Evolutionary conservation across 2,888 invertebrate species (phyloP).

Genomic region (Dendrolimus pini): DNA sequence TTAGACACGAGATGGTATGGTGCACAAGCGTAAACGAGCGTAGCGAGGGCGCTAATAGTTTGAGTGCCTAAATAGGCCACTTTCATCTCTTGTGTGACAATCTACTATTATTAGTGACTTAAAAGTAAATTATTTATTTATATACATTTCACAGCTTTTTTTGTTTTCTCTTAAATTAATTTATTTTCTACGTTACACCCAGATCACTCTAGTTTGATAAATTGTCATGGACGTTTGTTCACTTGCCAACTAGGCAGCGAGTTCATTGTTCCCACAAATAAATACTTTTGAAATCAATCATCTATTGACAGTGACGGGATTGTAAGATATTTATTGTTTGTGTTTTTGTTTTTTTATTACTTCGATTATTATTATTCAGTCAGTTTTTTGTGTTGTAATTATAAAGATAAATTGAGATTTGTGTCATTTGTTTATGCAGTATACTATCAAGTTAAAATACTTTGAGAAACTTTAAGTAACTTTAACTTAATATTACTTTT

Average conservation of each 20-base stretch:
- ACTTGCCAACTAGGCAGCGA: conserved; percentile 15
- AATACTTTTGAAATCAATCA: background rate
- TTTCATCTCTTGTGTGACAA: background rate
- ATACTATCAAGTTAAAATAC: no score
- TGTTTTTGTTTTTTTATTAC: no score
- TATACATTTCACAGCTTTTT: background rate
- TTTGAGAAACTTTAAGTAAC: no score
- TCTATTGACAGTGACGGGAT: background rate
- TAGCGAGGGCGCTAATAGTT: no score
- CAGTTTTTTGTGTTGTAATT: no score
- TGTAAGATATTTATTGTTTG: background rate
- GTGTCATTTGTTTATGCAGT: no score
- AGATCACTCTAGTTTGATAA: conserved; percentile 8
- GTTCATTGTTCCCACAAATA: background rate
- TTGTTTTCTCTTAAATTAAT: background rate
- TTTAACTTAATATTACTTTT: no score
- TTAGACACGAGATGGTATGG: no score
- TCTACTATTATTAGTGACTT: background rate
- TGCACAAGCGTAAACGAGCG: no score
- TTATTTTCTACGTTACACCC: background rate
- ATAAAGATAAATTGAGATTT: no score
- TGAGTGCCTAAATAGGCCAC: no score
- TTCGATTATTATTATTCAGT: no score
- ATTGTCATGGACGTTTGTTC: conserved; percentile 14
- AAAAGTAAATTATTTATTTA: background rate